phyloP scores from a whole-genome alignment of 2,113 vertebrate genomes.

The Geococcyx californianus region DNA sequence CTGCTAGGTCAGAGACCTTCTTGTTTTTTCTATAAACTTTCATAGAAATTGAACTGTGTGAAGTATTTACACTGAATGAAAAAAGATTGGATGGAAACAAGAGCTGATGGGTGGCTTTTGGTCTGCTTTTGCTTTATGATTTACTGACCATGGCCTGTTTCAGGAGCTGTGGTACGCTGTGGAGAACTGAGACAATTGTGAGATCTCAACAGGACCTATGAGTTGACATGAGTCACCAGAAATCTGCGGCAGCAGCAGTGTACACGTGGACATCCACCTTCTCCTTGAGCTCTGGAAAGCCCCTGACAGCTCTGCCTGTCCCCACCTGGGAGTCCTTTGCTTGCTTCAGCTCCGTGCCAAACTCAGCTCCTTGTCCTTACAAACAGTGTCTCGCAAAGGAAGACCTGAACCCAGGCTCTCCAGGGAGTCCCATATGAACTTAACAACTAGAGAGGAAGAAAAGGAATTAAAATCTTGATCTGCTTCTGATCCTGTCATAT shows the following conservation, averaged over 20 bases:
- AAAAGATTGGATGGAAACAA: neutral
- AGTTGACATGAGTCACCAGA: neutral
- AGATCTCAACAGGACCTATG: neutral
- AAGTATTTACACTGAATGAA: neutral
- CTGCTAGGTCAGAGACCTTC: neutral
- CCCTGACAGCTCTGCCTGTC: neutral
- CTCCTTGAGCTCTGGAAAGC: neutral
- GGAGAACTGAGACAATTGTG: neutral
- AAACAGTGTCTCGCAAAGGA: neutral
- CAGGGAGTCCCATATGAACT: neutral
- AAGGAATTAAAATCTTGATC: neutral
- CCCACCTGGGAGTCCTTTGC: neutral
- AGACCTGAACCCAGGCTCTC: neutral
- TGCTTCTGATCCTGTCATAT: neutral
- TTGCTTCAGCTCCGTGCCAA: neutral
- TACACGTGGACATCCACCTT: neutral
- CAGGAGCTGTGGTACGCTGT: neutral
- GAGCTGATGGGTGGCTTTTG: accelerated
- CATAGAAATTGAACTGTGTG: neutral
- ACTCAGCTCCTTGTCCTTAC: neutral
- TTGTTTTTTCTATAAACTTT: neutral
- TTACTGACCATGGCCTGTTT: neutral
- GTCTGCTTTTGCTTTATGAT: neutral
- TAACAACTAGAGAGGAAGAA: neutral
- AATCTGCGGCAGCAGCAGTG: neutral